Base-by-base conservation (phyloP, 2,888 invertebrate genomes). In the Pandemis heparana region DNA sequence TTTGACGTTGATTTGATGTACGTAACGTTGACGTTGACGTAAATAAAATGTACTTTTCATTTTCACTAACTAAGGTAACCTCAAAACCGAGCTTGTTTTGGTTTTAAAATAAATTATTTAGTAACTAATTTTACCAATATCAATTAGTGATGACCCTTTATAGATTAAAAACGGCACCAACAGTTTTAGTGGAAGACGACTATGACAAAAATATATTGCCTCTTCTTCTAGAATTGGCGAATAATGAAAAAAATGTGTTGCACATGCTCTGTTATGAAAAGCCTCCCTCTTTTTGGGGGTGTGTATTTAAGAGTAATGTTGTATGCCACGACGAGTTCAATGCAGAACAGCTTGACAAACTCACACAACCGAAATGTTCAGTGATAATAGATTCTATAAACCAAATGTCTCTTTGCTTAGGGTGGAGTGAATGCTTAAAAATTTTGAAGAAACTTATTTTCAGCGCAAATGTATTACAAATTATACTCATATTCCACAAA, bases 341-440 rank as follows among this genome's bases (percentile, higher is more conserved):
- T 75, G 51, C 75, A 12, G 80, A 87, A 5, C 76, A 75, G 32
- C 83, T 80, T 53, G 78, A 78, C 16, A 80, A 82, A 70, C 85
- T 83, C 51, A 78, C 76, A 14, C 83, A 73, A 68, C 78, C 77
- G 43, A 88, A 89, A 79, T 83, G 84, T 76, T 82, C 86, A 12
- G 76, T 92, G 32, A 78, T 94, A 62, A 87, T 95, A 70, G 92
- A 93, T 79, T 95, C 94, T 9, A 78, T 94, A 9, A 92, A 91
- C 77, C 92, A 94, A 87, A 90, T 94, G 90, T 84, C 85, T 41
- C 77, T 92, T 63, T 77, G 79, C 65, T 78, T 92, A 77, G 91
- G 92, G 56, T 95, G 93, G 94, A 84, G 82, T 77, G 79, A 85
- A 67, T 89, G 88, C 79, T 76, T 93, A 12, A 87, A 84, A 74